Conservation (phyloP, 2,113 vertebrate genomes). For the Puntigrus tetrazona region DNA sequence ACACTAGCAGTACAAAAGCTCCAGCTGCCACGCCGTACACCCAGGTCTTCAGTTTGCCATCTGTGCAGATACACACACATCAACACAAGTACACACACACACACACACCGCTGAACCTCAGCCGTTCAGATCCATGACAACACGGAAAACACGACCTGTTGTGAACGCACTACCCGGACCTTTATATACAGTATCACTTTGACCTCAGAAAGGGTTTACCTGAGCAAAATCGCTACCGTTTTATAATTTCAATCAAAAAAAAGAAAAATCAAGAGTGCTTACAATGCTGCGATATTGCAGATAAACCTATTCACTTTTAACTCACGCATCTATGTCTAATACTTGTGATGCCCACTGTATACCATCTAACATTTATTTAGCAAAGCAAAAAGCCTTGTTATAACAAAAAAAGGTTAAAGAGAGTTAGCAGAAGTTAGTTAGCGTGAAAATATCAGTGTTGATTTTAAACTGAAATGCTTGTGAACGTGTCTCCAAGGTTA, state of each 20-base stretch:
- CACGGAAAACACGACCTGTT: background rate
- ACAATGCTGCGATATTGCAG: background rate
- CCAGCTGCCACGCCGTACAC: slow-evolving; percentile 97
- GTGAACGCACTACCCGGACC: background rate
- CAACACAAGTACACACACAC: slow-evolving; percentile 28
- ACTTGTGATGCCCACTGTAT: background rate
- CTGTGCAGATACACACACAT: slow-evolving; percentile 68
- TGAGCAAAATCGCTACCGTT: no score
- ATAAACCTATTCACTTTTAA: background rate
- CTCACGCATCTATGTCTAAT: background rate
- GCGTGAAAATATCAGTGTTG: background rate
- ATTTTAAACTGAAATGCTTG: background rate
- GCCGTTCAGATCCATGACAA: slow-evolving; percentile 13
- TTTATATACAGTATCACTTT: background rate
- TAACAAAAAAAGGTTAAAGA: background rate
- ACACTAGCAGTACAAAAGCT: slow-evolving; percentile 93
- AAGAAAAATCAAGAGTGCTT: background rate
- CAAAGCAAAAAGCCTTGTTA: background rate
- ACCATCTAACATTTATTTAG: background rate
- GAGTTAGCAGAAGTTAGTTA: background rate
- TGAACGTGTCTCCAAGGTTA: background rate
- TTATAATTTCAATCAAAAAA: background rate
- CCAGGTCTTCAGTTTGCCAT: slow-evolving; percentile 98
- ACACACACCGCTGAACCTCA: slow-evolving; percentile 10
- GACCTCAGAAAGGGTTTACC: background rate